Base-by-base conservation (phyloP, 1,140 invertebrate genomes). In the Cotesia typhae region DNA sequence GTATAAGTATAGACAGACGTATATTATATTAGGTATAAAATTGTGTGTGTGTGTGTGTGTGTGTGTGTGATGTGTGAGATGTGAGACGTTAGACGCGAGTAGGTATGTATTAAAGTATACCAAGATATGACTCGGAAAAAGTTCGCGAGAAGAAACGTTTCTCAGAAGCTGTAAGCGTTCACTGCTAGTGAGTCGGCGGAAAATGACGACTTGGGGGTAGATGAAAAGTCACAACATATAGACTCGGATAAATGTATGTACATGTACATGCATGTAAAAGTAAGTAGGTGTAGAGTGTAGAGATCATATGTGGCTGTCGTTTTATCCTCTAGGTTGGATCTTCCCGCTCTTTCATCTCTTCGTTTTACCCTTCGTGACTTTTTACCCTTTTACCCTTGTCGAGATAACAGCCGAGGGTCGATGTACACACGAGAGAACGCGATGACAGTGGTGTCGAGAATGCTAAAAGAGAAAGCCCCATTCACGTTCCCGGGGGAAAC, bases 321-420 rank as follows among this genome's bases (percentile, higher is more conserved):
- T 68, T 59, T 68, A 55, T 51, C 53, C 36, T 66, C 59, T 37
- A 66, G 36, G 61, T 41, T 36, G 66, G 28, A 36, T 53, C 36
- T 66, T 66, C 51, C 37, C 63, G 28, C 65, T 70, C 69, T 71
- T 71, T 71, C 70, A 71, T 71, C 70, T 71, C 47, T 52, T 65
- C 70, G 63, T 71, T 71, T 71, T 20, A 57, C 61, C 61, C 60
- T 36, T 53, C 67, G 41, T 64, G 41, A 66, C 70, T 61, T 71
- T 71, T 71, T 71, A 71, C 63, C 70, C 63, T 71, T 66, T 71
- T 71, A 66, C 63, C 61, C 70, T 71, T 59, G 28, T 65, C 52
- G 38, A 55, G 41, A 55, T 53, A 64, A 64, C 60, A 71, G 28
- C 36, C 47, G 57, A 60, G 68, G 57, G 55, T 70, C 36, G 65